phyloP scores from a whole-genome alignment of 1,140 invertebrate species.

The Lucilia cuprina region DNA sequence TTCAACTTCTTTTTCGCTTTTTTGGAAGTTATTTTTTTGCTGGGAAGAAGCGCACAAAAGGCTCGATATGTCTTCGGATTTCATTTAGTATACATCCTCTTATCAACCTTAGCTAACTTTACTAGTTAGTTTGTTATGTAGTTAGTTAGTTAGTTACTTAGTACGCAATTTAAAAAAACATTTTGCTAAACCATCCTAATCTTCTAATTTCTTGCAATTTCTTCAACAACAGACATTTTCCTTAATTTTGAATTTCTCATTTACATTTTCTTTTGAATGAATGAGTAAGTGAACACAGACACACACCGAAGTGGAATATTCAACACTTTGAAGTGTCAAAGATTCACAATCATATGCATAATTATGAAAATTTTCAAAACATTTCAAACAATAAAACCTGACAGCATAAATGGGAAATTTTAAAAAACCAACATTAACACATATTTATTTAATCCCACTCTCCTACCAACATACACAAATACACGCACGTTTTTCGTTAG shows the following conservation, averaged over 20 bases:
- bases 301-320: conserved; percentile 1
- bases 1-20: too few species aligned
- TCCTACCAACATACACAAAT: background rate
- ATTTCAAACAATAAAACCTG: conserved; percentile 9
- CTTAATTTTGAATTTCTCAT: background rate
- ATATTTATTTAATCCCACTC: background rate
- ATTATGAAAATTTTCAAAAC: conserved; percentile 12
- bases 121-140: too few species aligned
- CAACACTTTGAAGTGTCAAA: conserved; percentile 36
- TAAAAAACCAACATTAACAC: background rate
- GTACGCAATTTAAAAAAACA: too few species aligned
- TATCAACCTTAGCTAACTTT: too few species aligned
- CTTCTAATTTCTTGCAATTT: background rate
- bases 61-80: too few species aligned
- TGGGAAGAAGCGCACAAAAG: too few species aligned
- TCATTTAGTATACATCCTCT: too few species aligned
- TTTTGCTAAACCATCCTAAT: background rate
- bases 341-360: conserved; percentile 31
- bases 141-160: too few species aligned
- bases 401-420: background rate
- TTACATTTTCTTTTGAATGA: background rate
- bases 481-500: conserved; percentile 30
- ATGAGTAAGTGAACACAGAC: background rate
- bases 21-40: too few species aligned
- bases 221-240: background rate